phyloP scores from a whole-genome alignment of 2,113 vertebrate genomes.

The Planiliza haematocheilus region DNA sequence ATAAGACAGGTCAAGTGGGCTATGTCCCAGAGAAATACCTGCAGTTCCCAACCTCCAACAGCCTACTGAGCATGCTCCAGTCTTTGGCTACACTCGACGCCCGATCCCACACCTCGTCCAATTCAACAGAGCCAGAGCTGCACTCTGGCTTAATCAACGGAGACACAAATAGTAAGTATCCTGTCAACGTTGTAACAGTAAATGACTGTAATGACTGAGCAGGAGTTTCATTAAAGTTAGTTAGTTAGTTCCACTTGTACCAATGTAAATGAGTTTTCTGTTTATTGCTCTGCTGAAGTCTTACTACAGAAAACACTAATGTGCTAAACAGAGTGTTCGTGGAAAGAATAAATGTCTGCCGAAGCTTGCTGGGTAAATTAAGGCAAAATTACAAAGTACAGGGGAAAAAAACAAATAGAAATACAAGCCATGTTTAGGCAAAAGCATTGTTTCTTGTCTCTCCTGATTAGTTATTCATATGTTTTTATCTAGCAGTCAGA shows the following conservation, averaged over 20 bases:
- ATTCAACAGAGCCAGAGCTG: constrained; percentile 93
- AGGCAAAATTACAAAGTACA: not conserved
- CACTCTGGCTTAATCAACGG: constrained; percentile 92
- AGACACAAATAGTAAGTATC: constrained; percentile 88
- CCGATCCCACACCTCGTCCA: constrained; percentile 95
- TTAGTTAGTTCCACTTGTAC: constrained; percentile 13
- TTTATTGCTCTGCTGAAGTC: constrained; percentile 12
- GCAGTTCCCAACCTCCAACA: constrained; percentile 96
- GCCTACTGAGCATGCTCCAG: constrained; percentile 97
- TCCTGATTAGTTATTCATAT: no score
- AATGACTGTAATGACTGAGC: constrained; percentile 21
- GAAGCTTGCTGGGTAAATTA: not conserved
- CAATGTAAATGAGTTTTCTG: constrained; percentile 24
- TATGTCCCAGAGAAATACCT: constrained; percentile 99
- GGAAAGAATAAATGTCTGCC: constrained; percentile 8
- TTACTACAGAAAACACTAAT: not conserved
- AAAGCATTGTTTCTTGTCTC: no score
- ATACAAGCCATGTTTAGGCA: no score
- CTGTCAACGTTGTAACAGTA: not conserved
- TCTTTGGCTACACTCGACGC: constrained; percentile 92
- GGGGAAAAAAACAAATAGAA: no score
- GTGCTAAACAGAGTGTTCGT: constrained; percentile 6
- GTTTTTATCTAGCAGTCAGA: no score
- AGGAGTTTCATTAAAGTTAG: constrained; percentile 6
- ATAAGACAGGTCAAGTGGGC: constrained; percentile 93